Conservation (phyloP, 2,888 invertebrate genomes). For the Phortica okadai region DNA sequence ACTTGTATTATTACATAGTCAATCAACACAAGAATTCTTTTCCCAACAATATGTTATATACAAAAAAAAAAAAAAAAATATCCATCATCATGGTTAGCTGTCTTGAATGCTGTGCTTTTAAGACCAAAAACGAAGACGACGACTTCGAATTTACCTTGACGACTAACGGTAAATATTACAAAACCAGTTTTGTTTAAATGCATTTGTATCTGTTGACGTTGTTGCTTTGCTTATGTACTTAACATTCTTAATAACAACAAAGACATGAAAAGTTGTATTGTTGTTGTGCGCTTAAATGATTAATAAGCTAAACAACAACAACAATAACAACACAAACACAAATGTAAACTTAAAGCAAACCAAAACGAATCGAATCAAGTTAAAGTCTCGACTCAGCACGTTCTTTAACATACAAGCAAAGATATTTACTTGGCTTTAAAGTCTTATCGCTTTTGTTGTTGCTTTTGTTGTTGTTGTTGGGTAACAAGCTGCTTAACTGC, state of each 20-base stretch:
- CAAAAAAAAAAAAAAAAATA: not conserved
- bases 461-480: not conserved
- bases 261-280: not conserved
- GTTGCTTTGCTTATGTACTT: slow-evolving; percentile 4
- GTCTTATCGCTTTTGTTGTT: too few species aligned
- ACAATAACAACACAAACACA: not conserved
- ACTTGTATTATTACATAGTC: not conserved
- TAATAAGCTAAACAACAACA: not conserved
- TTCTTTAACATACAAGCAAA: not conserved
- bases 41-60: not conserved
- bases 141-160: slow-evolving; percentile 7
- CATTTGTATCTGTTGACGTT: not conserved
- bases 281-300: not conserved
- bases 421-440: not conserved
- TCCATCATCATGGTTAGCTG: not conserved
- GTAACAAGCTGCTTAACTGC: not conserved
- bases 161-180: slow-evolving; percentile 13
- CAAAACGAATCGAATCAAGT: not conserved
- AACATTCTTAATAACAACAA: not conserved
- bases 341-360: not conserved
- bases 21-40: not conserved
- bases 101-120: not conserved
- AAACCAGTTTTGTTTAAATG: slow-evolving; percentile 3
- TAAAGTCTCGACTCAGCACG: not conserved
- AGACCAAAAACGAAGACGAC: not conserved